phyloP scores from a whole-genome alignment of 2,888 invertebrate genomes.

The Drosophila melanocephala region DNA sequence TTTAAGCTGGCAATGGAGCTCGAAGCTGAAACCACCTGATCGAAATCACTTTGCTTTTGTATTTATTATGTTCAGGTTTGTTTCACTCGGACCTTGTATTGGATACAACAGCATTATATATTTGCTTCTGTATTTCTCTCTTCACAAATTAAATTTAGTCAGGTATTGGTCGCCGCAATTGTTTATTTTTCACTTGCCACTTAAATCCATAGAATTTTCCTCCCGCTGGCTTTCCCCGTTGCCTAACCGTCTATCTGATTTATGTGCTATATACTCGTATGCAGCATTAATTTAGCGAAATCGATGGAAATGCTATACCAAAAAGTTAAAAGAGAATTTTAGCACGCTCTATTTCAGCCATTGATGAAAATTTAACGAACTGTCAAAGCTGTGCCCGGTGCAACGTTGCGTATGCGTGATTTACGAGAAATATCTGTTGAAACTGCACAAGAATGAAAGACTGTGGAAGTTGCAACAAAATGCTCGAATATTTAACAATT shows the following conservation, averaged over 20 bases:
- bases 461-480: conserved; percentile 4
- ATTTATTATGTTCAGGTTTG: background rate
- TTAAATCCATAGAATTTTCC: conserved; percentile 23
- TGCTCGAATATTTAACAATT: background rate
- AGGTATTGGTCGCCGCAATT: conserved; percentile 32
- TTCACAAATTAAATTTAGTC: conserved; percentile 12
- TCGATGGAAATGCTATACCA: conserved; percentile 39
- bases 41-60: conserved; percentile 12
- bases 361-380: conserved; percentile 73
- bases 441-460: conserved; percentile 23
- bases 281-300: conserved; percentile 65
- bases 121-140: conserved; percentile 8
- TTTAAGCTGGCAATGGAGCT: conserved; percentile 25
- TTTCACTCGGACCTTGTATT: background rate
- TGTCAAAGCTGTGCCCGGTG: conserved; percentile 59
- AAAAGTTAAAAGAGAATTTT: conserved; percentile 31
- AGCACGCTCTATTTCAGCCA: conserved; percentile 43
- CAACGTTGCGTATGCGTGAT: conserved; percentile 73
- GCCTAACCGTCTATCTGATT: conserved; percentile 35
- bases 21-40: conserved; percentile 8
- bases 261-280: conserved; percentile 59
- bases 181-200: conserved; percentile 38
- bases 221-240: background rate
- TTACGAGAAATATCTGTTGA: conserved; percentile 41
- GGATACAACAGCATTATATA: conserved; percentile 5